Evolutionary conservation across 2,888 invertebrate species (phyloP), one percentile per base, ranked within the genome.

Genomic region (Cyaniris semiargus): DNA sequence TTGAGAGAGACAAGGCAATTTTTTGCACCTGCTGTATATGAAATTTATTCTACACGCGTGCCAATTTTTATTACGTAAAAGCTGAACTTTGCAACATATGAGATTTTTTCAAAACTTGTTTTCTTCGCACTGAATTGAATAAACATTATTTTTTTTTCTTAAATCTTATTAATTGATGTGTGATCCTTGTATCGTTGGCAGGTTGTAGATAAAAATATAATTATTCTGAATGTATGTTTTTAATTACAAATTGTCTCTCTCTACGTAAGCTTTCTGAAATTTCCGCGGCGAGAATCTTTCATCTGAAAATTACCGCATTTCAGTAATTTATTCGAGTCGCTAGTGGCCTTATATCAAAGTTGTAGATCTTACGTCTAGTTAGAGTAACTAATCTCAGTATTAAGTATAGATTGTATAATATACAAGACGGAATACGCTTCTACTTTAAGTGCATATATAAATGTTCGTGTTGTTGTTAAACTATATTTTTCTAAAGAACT

Each of bases 401-500:
- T 82, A 81, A 78, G 76, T 79, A 27, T 27, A 48, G 18, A 74
- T 74, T 74, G 72, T 72, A 72, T 66, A 6, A 78, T 78, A 60
- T 77, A 76, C 76, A 79, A 78, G 76, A 78, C 79, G 80, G 70
- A 80, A 77, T 80, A 82, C 82, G 81, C 81, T 82, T 81, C 77
- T 79, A 80, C 70, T 79, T 77, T 80, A 81, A 80, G 79, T 79
- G 74, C 48, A 72, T 83, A 81, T 79, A 80, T 81, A 77, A 85
- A 84, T 83, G 83, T 83, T 82, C 83, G 82, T 89, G 85, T 88
- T 88, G 88, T 86, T 89, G 86, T 87, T 90, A 89, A 85, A 89
- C 86, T 91, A 92, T 93, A 92, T 93, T 93, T 93, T 92, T 93
- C 91, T 92, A 88, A 84, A 83, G 84, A 86, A 87, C 89, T 91